Evolutionary conservation across 2,888 invertebrate genomes (phyloP), one percentile per base, ranked within the genome.

Genomic region (Andrena trimmerana): DNA sequence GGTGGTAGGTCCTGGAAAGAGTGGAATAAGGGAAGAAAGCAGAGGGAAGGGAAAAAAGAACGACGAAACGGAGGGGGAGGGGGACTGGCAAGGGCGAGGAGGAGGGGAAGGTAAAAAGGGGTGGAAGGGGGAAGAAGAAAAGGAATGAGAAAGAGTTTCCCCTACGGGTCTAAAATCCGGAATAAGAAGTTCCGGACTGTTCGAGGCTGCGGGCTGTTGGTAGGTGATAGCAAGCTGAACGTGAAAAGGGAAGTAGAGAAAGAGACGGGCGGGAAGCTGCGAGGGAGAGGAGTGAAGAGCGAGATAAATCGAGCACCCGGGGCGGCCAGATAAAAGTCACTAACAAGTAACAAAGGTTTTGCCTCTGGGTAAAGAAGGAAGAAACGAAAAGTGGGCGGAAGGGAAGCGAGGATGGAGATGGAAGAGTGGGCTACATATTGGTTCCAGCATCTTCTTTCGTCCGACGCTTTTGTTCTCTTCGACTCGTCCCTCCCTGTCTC

Each of bases 261-360:
- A 48, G 76, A 65, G 68, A 77, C 24, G 20, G 27, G 42, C 60
- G 82, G 48, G 60, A 69, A 31, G 52, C 52, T 67, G 73, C 65
- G 68, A 63, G 65, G 50, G 71, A 48, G 57, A 79, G 78, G 48
- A 62, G 67, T 36, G 78, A 81, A 80, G 78, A 77, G 87, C 82
- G 89, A 92, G 91, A 92, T 91, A 91, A 91, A 92, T 90, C 90
- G 90, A 89, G 86, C 68, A 90, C 87, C 88, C 86, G 86, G 71
- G 87, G 88, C 86, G 80, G 88, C 86, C 88, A 89, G 91, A 93
- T 93, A 92, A 92, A 92, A 92, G 92, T 93, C 90, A 88, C 91
- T 92, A 92, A 92, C 90, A 91, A 92, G 91, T 92, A 92, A 92
- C 91, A 91, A 91, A 90, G 90, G 90, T 89, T 89, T 86, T 80